Conservation (phyloP, 2,888 invertebrate species). For the Acronicta alni region DNA sequence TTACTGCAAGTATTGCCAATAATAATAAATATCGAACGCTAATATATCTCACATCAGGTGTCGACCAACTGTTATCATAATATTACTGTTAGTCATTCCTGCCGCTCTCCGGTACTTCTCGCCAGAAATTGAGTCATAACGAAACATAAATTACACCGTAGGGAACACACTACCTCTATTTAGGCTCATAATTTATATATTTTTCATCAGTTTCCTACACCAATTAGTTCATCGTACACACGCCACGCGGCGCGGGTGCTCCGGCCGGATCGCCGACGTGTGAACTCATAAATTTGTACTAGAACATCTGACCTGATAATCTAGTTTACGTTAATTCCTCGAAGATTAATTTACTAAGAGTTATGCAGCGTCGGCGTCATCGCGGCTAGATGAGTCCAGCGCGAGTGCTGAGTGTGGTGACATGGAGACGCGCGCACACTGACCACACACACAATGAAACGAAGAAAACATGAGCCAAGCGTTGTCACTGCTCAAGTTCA, state of each 20-base stretch:
- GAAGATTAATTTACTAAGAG: conserved; percentile 60
- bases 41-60: conserved; percentile 45
- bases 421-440: conserved; percentile 62
- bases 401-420: conserved; percentile 31
- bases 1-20: conserved; percentile 26
- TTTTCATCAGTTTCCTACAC: conserved; percentile 58
- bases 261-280: conserved; percentile 58
- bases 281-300: conserved; percentile 68
- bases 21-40: conserved; percentile 47
- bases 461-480: conserved; percentile 85
- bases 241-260: conserved; percentile 59
- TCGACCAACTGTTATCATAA: conserved; percentile 44
- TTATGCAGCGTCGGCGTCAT: conserved; percentile 54
- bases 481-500: conserved; percentile 80
- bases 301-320: conserved; percentile 68
- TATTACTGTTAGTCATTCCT: conserved; percentile 37
- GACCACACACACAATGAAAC: conserved; percentile 77
- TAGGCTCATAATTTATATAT: conserved; percentile 57
- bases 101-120: conserved; percentile 24
- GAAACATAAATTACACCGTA: conserved; percentile 38
- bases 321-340: conserved; percentile 70
- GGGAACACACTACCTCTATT: conserved; percentile 52
- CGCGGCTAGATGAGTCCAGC: conserved; percentile 53
- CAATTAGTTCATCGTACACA: conserved; percentile 50
- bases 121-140: conserved; percentile 48